Base-by-base conservation (phyloP, 2,888 invertebrate species). In the Apodemia duryi region DNA sequence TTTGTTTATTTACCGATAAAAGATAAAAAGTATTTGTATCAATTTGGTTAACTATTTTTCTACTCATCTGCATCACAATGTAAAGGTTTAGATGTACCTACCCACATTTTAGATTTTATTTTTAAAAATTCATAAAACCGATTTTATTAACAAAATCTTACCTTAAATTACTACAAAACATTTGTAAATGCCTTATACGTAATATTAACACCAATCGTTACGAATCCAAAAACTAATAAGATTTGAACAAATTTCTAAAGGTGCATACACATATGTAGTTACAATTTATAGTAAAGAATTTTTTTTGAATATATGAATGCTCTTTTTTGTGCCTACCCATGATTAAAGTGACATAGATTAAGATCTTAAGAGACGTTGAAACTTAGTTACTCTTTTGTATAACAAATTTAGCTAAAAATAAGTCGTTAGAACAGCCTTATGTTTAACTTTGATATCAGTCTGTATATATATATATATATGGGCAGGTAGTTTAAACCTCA, bases 211-310 rank as follows among this genome's bases (percentile, higher is more conserved):
- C 32, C 60, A n/a, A 60, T 32, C 32, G n/a, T 35, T 35, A 60
- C 7, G 11, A 60, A 32, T 35, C 13, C 32, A 35, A 60, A 11
- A 60, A 60, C n/a, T 60, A 60, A 60, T 57, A 35, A 32, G 6
- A 35, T 60, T 60, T 60, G 35, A 60, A 60, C 32, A 60, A 49
- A 57, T 54, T 57, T 60, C 60, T 60, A 60, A 60, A 60, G 60
- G 60, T 60, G 60, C 35, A 60, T 60, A 60, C 60, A 60, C 57
- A 57, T 57, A n/a, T n/a, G n/a, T n/a, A 32, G 57, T 10, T 54
- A 29, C 54, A 29, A 29, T 11, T 43, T 43, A 13, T 13, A 43
- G 43, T 4, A 11, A 43, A 43, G 11, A 43, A 43, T 43, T 43
- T 43, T 11, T 13, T 11, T 43, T 11, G 5, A 41, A 41, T 43